phyloP scores from a whole-genome alignment of 2,113 vertebrate genomes.

The Saguinus imperator region DNA sequence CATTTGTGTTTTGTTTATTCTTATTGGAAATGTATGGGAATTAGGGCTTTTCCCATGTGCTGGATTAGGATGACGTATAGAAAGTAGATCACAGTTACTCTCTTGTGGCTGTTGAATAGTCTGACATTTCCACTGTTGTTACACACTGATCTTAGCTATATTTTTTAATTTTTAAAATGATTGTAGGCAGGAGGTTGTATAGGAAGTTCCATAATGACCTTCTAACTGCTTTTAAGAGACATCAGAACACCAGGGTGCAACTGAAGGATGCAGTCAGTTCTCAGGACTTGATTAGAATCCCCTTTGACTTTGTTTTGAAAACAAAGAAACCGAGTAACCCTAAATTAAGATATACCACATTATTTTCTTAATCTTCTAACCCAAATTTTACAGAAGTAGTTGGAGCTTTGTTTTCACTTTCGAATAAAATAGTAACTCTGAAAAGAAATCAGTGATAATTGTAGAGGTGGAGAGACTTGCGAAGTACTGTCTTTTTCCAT shows the following conservation, averaged over 20 bases:
- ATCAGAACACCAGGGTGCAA: background rate
- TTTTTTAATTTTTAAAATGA: background rate
- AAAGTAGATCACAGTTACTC: background rate
- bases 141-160: background rate
- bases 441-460: background rate
- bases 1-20: background rate
- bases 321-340: background rate
- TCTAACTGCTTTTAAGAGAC: constrained; percentile 46
- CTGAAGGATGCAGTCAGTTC: background rate
- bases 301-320: constrained; percentile 42
- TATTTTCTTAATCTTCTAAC: background rate
- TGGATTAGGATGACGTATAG: background rate
- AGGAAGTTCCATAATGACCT: constrained; percentile 1
- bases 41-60: background rate
- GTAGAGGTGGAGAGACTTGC: background rate
- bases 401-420: constrained; percentile 46
- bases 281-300: background rate
- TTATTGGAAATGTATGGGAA: background rate
- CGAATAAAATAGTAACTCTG: background rate
- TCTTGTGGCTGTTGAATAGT: background rate
- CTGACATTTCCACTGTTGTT: background rate
- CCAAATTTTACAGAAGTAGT: background rate
- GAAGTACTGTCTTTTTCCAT: background rate
- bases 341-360: background rate
- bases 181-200: background rate